These are phyloP conservation scores for Orchestes rusci DNA, from an alignment of 2,888 invertebrate genomes.

Conservation along the genomic window DNA sequence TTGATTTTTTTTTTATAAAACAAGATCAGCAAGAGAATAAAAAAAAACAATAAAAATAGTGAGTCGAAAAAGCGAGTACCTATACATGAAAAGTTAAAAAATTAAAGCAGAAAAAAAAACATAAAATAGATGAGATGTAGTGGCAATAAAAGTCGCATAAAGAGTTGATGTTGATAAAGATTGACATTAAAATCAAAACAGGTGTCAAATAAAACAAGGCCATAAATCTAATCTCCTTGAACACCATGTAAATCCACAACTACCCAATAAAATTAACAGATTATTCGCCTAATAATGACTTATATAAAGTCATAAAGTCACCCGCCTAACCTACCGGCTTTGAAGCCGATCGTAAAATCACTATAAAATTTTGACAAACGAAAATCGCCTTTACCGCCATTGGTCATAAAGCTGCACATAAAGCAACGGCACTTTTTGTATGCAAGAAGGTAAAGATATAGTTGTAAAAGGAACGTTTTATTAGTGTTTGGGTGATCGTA, in stretches of 20 bases:
- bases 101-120: too few relatives aligned
- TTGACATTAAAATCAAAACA: too few relatives aligned
- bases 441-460: constrained; percentile 39
- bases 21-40: too few relatives aligned
- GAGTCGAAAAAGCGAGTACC: too few relatives aligned
- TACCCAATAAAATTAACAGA: constrained; percentile 30
- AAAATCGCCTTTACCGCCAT: constrained; percentile 34
- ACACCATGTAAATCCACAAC: constrained; percentile 21
- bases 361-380: constrained; percentile 39
- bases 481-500: constrained; percentile 53
- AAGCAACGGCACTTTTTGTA: constrained; percentile 32
- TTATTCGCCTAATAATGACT: constrained; percentile 32
- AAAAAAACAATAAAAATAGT: too few relatives aligned
- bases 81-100: too few relatives aligned
- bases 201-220: too few relatives aligned
- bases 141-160: too few relatives aligned
- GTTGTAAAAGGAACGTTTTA: constrained; percentile 49
- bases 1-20: too few relatives aligned
- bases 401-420: constrained; percentile 13
- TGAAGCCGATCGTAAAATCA: constrained; percentile 42
- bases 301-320: constrained; percentile 32
- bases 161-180: too few relatives aligned
- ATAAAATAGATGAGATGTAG: too few relatives aligned
- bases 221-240: constrained; percentile 10
- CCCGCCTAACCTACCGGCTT: constrained; percentile 30